Conservation (phyloP, 1,140 invertebrate species). For the Brachionus rotundiformis region DNA sequence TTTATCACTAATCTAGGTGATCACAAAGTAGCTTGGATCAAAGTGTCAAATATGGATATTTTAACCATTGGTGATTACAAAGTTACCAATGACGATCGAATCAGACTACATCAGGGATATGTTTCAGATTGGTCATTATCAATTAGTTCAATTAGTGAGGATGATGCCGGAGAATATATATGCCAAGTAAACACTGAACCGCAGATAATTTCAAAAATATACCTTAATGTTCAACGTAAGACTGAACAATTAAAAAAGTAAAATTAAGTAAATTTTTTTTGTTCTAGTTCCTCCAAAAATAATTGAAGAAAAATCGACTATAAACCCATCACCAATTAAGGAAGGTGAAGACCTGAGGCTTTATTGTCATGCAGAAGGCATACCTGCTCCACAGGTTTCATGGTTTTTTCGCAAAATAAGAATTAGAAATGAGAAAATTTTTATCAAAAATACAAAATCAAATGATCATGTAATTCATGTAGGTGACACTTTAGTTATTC, state of each 20-base stretch:
- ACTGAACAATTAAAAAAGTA: neutral
- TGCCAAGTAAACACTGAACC: slow-evolving; percentile 51
- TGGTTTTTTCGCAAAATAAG: slow-evolving; percentile 28
- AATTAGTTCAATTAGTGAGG: slow-evolving; percentile 29
- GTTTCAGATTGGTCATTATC: slow-evolving; percentile 50
- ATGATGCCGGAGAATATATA: slow-evolving; percentile 45
- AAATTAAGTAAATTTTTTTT: neutral
- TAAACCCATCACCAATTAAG: slow-evolving; percentile 21
- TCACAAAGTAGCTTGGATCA: slow-evolving; percentile 69
- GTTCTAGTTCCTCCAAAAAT: slow-evolving; percentile 48
- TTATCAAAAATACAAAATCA: neutral
- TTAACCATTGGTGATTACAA: slow-evolving; percentile 49
- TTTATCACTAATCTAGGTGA: slow-evolving; percentile 84
- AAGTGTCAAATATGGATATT: slow-evolving; percentile 50
- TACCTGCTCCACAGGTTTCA: slow-evolving; percentile 7
- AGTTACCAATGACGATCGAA: slow-evolving; percentile 42
- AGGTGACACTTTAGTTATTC: slow-evolving; percentile 58
- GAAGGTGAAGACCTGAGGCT: neutral
- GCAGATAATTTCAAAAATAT: slow-evolving; percentile 19
- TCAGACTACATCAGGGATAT: slow-evolving; percentile 23
- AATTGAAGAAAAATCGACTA: slow-evolving; percentile 41
- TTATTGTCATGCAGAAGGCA: slow-evolving; percentile 50
- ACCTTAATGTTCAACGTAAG: slow-evolving; percentile 47
- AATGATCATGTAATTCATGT: slow-evolving; percentile 43
- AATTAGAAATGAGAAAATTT: neutral